These are phyloP conservation scores for Rhyacophila evoluta DNA, from an alignment of 2,888 invertebrate genomes.

Conservation along the genomic window DNA sequence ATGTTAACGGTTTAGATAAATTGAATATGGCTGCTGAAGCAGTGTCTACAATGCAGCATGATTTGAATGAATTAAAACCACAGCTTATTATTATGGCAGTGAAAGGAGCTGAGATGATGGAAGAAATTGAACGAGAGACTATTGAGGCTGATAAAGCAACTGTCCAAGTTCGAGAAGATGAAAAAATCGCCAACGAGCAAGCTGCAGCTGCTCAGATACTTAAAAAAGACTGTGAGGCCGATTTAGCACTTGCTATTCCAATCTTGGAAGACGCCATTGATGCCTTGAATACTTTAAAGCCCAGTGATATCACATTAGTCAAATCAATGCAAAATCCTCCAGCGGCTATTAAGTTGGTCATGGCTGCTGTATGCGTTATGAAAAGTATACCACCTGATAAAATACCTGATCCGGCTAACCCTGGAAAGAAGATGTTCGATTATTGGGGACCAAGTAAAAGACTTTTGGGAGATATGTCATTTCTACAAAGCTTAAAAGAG, in stretches of 20 bases:
- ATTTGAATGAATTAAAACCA: slow-evolving; percentile 80
- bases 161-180: slow-evolving; percentile 84
- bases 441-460: slow-evolving; percentile 90
- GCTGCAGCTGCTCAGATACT: slow-evolving; percentile 86
- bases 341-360: slow-evolving; percentile 82
- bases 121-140: slow-evolving; percentile 81
- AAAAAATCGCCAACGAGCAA: slow-evolving; percentile 88
- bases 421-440: slow-evolving; percentile 78
- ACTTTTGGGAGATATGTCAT: slow-evolving; percentile 84
- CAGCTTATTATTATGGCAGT: slow-evolving; percentile 79
- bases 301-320: slow-evolving; percentile 85
- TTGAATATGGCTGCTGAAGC: slow-evolving; percentile 81
- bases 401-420: slow-evolving; percentile 77
- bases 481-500: slow-evolving; percentile 79
- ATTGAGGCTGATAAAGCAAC: slow-evolving; percentile 83
- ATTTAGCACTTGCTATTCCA: slow-evolving; percentile 89
- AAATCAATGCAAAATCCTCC: slow-evolving; percentile 93
- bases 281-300: slow-evolving; percentile 87
- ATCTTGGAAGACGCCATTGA: slow-evolving; percentile 81
- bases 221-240: slow-evolving; percentile 92
- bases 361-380: slow-evolving; percentile 93
- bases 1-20: slow-evolving; percentile 82
- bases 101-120: slow-evolving; percentile 81
- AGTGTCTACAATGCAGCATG: slow-evolving; percentile 81
- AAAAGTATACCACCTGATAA: slow-evolving; percentile 83